Evolutionary conservation across 2,888 invertebrate species (phyloP), one percentile per base, ranked within the genome.

Genomic region (Tinea trinotella): DNA sequence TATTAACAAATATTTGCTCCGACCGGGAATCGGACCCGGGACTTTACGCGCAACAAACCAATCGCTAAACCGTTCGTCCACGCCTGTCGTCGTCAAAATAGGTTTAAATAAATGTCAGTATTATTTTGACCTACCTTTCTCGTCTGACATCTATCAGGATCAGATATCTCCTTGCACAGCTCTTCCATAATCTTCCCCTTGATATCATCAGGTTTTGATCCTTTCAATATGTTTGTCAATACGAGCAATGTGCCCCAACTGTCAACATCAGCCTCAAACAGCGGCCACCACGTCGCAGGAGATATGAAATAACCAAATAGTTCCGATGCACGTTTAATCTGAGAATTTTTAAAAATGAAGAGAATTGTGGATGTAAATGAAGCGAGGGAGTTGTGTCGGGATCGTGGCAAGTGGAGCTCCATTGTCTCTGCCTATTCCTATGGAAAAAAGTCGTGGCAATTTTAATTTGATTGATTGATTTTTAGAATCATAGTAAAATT

Each of bases 261-360:
- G 59, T 91, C 90, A 54, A 92, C 74, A 2, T 89, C 88, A 0
- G 90, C 87, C 55, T 92, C 76, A n/a, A 93, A 70, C 2, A 93
- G 73, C 40, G 90, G 88, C 74, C 89, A 90, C 89, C 92, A 93
- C 0, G 90, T 88, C 15, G 88, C 82, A 0, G 91, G 90, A 0
- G 84, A 82, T 48, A 95, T 91, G 76, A 95, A 95, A 65, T 91
- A 90, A 9, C 94, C 95, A 59, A 94, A 87, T 52, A 93, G 77
- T 67, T 92, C 90, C 0, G 92, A 90, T 1, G 92, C 89, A 50
- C 88, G 87, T 65, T 90, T 87, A 35, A 91, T 79, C 91, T 92
- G 61, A 13, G 6, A 13, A n/a, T n/a, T n/a, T 30, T 30, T 6
- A 30, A 7, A 30, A 9, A 30, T 30, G 9, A 9, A 30, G 6